Conservation (phyloP, 1,140 invertebrate genomes). For the Belonocnema kinseyi region DNA sequence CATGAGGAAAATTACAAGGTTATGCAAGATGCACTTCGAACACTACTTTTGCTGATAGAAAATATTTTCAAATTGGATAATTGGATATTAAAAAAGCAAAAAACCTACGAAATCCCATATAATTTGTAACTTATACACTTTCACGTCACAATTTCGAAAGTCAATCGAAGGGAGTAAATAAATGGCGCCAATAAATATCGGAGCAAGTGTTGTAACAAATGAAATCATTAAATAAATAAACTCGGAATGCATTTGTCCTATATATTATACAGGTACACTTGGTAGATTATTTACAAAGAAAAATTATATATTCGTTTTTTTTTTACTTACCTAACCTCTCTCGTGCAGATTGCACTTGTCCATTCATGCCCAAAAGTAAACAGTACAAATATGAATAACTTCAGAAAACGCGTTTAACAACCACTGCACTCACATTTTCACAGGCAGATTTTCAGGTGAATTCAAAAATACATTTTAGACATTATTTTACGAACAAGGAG, state of each 20-base stretch:
- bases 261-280: constrained; percentile 16
- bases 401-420: constrained; percentile 27
- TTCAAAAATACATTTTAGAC: background rate
- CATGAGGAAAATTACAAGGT: constrained; percentile 1
- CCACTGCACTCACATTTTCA: constrained; percentile 20
- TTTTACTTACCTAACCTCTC: constrained; percentile 70
- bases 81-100: too few species aligned
- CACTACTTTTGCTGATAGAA: background rate
- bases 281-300: background rate
- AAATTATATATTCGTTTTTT: constrained; percentile 22
- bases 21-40: background rate
- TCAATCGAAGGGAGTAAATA: too few species aligned
- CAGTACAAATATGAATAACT: background rate
- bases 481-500: background rate
- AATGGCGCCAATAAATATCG: background rate
- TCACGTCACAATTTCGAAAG: too few species aligned
- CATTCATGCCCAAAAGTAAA: constrained; percentile 60
- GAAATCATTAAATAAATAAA: too few species aligned
- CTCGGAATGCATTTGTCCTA: constrained; percentile 29
- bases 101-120: too few species aligned
- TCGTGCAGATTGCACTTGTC: constrained; percentile 66
- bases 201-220: background rate
- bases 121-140: too few species aligned
- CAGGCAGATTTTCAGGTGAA: background rate
- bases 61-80: background rate